These are phyloP conservation scores for Epizoanthus illoricatus DNA, from an alignment of 92 coral and sea anemone species.

Conservation along the genomic window DNA sequence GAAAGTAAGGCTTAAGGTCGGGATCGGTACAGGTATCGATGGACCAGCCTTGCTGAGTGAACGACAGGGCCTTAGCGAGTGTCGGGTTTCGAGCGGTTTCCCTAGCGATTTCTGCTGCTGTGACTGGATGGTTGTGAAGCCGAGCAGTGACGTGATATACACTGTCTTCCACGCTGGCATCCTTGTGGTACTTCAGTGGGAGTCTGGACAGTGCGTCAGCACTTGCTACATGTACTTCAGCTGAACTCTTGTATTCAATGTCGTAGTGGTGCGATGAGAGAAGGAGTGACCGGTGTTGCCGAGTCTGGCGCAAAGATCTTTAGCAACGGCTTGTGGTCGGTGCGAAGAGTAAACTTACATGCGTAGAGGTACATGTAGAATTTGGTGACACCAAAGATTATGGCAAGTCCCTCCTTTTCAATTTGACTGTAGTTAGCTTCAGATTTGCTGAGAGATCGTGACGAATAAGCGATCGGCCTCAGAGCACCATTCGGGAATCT, in stretches of 20 bases:
- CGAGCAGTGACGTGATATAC: slow-evolving; percentile 9
- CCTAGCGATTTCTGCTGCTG: too few relatives aligned
- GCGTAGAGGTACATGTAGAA: slow-evolving; percentile 32
- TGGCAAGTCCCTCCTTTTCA: slow-evolving; percentile 33
- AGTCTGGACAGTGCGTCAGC: slow-evolving; percentile 40
- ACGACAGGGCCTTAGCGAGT: background rate
- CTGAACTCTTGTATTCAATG: background rate
- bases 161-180: slow-evolving; percentile 21
- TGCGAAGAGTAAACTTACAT: background rate
- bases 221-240: slow-evolving; percentile 22
- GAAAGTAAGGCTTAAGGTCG: too few relatives aligned
- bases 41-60: too few relatives aligned
- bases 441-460: background rate
- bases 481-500: background rate
- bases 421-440: slow-evolving; percentile 23
- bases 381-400: too few relatives aligned
- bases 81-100: slow-evolving; percentile 1
- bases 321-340: slow-evolving; percentile 11
- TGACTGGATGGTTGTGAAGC: too few relatives aligned
- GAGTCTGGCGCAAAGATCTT: too few relatives aligned
- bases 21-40: too few relatives aligned
- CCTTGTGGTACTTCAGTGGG: slow-evolving; percentile 1
- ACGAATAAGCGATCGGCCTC: slow-evolving; percentile 20
- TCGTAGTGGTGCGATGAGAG: slow-evolving; percentile 21
- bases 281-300: slow-evolving; percentile 36